phyloP scores from a whole-genome alignment of 1,140 invertebrate species.

The Sarcophaga bullata region DNA sequence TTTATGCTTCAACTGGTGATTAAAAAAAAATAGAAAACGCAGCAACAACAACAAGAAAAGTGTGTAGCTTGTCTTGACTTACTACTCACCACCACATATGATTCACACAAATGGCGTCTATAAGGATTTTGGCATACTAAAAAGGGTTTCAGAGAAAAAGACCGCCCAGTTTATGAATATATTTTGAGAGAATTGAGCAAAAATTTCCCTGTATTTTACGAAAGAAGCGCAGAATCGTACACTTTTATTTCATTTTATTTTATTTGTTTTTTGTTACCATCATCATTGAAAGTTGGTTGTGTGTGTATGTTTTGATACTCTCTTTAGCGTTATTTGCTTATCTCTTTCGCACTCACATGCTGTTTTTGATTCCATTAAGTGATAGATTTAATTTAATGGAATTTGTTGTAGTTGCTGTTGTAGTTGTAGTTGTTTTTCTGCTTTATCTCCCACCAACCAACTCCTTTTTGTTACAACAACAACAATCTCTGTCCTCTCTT shows the following conservation, averaged over 20 bases:
- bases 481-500: neutral
- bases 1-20: neutral
- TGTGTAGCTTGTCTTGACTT: too few relatives aligned
- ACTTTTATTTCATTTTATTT: neutral
- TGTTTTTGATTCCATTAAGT: constrained; percentile 27
- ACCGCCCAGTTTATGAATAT: neutral
- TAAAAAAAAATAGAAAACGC: neutral
- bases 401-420: neutral
- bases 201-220: constrained; percentile 30
- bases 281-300: neutral
- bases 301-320: neutral
- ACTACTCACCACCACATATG: neutral
- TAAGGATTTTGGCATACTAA: neutral
- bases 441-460: neutral
- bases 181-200: neutral
- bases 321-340: neutral
- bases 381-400: constrained; percentile 37
- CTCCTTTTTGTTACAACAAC: neutral
- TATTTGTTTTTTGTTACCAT: neutral
- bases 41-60: neutral
- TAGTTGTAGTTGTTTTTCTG: neutral
- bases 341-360: neutral
- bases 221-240: neutral
- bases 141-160: neutral
- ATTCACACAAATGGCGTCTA: constrained; percentile 11